Base-by-base conservation (phyloP, 2,797 vertebrate genomes). In the Hippopotamyrus pictus region DNA sequence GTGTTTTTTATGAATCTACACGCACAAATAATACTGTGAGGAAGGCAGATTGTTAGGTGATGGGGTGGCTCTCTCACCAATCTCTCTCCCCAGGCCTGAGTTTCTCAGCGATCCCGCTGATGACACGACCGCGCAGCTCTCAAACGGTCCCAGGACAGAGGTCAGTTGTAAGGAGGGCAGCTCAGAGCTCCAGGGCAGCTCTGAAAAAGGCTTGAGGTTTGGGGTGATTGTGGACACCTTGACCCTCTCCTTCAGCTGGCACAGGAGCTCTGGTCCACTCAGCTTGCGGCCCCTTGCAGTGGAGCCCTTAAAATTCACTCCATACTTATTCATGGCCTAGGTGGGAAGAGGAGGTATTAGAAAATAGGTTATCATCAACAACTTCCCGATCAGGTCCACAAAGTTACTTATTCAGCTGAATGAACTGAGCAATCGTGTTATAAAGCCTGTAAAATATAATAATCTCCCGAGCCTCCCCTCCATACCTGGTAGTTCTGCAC, bases 401-500 rank as follows among this genome's bases (percentile, higher is more conserved):
- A 82, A 82, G 41, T 46, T 82, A n/a, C n/a, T 85, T 25, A 29
- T 85, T 50, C 82, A 85, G 48, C 2, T 12, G 19, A 85, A 29
- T 51, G 82, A 25, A 85, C 44, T 85, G 46, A 17, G 50, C 9
- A 86, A 25, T 86, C 50, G 54, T 54, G 22, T 86, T 86, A 86
- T 53, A 29, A 51, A 14, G 12, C 4, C 84, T 33, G 25, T 51
- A 29, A 86, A 86, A 86, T 86, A 12, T 86, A 29, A 33, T 33
- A 6, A 33, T 29, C n/a, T 62, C 62, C 57, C 12, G 29, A 5
- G n/a, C 9, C 51, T 54, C 51, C 4, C 33, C 37, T 59, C 37
- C 92, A 95, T 79, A 97, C 96, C 96, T 96, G 95, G 89, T 96
- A 97, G 91, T 96, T 96, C 91, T 95, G 94, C 87, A 96, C 95